Evolutionary conservation across 2,797 vertebrate genomes (phyloP).

Genomic region (Hafferia zeledoni): DNA sequence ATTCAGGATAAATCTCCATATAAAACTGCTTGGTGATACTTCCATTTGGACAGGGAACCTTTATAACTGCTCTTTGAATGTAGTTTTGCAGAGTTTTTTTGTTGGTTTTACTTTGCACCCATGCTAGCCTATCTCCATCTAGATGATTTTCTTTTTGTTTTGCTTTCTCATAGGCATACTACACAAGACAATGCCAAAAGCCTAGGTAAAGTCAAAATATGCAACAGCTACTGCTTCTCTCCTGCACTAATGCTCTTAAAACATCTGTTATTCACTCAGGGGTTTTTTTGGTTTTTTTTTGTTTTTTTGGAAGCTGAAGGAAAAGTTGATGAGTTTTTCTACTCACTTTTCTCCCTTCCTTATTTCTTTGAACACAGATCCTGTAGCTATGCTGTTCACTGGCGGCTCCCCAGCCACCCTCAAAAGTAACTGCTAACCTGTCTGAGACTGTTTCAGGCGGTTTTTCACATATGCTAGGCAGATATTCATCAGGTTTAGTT

Average conservation of each 20-base stretch:
- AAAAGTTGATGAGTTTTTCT: background rate
- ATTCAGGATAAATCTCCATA: background rate
- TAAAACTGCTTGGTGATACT: background rate
- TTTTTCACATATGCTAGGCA: background rate
- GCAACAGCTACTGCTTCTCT: background rate
- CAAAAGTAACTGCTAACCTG: background rate
- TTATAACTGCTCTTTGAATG: background rate
- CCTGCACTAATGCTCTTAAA: background rate
- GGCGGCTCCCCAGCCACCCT: background rate
- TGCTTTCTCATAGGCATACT: background rate
- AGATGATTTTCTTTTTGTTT: background rate
- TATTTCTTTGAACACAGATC: background rate
- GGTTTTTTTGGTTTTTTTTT: background rate
- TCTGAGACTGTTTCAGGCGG: background rate
- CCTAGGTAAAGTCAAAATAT: background rate
- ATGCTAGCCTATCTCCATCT: background rate
- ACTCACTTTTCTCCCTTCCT: rapidly evolving
- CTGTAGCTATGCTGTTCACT: rapidly evolving
- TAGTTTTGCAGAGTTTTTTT: background rate
- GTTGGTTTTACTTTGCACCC: background rate
- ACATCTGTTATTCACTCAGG: background rate
- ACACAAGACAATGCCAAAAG: background rate
- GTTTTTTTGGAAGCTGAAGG: background rate
- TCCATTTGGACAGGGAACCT: background rate
- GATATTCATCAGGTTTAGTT: background rate